Conservation (phyloP, 92 coral and sea anemone species). For the Porites divaricata region DNA sequence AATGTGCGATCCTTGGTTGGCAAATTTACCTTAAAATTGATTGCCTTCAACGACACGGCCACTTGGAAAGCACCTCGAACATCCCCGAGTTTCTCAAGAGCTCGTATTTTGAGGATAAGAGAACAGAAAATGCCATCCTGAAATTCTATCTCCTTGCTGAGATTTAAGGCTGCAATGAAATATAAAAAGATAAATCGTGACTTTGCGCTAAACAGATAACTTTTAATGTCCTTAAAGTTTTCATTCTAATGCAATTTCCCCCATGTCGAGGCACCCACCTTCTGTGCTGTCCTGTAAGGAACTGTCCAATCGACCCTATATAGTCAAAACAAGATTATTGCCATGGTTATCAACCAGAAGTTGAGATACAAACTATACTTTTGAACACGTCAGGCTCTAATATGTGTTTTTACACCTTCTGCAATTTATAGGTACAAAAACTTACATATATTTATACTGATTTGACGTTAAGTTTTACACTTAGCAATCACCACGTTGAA, state of each 20-base stretch:
- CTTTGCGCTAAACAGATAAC: background rate
- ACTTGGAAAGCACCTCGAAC: conserved; percentile 22
- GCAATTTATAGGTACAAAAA: too few species aligned
- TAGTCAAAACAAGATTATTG: background rate
- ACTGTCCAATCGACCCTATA: background rate
- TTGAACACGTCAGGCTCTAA: background rate
- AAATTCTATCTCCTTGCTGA: background rate
- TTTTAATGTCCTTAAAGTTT: background rate
- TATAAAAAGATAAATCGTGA: background rate
- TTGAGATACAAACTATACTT: background rate
- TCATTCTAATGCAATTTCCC: background rate
- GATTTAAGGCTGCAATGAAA: background rate
- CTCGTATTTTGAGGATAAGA: background rate
- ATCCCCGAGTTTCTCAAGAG: background rate
- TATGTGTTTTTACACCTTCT: too few species aligned
- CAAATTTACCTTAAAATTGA: background rate
- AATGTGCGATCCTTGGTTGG: too few species aligned
- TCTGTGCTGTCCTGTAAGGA: background rate
- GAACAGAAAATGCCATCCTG: conserved; percentile 1
- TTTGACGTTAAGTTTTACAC: too few species aligned
- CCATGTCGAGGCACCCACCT: background rate
- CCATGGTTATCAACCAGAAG: background rate
- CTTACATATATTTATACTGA: too few species aligned
- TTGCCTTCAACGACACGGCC: conserved; percentile 6
- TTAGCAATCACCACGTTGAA: too few species aligned